phyloP scores from a whole-genome alignment of 2,888 invertebrate species.

The Agonopterix heracliana region DNA sequence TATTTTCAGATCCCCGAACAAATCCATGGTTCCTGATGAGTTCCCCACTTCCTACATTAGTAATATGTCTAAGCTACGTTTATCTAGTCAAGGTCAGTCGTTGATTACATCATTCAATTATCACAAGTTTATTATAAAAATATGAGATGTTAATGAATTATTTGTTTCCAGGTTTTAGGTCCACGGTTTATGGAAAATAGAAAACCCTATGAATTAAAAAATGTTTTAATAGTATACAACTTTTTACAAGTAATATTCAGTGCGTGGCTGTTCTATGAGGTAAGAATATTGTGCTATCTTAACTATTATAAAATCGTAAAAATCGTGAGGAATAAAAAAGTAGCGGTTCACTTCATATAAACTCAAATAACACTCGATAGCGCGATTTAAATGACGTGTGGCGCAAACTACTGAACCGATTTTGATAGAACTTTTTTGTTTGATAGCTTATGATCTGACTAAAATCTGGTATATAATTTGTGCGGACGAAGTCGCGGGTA shows the following conservation, averaged over 20 bases:
- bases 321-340: no score
- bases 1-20: conserved; percentile 87
- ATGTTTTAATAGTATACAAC: conserved; percentile 87
- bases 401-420: no score
- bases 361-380: no score
- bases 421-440: no score
- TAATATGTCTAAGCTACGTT: conserved; percentile 92
- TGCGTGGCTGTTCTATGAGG: conserved; percentile 93
- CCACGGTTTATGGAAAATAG: conserved; percentile 94
- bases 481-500: no score
- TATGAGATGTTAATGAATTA: background rate
- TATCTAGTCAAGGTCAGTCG: conserved; percentile 89
- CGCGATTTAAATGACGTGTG: no score
- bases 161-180: conserved; percentile 81
- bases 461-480: no score
- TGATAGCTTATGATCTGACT: no score
- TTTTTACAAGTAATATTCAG: conserved; percentile 94
- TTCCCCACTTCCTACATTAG: conserved; percentile 93
- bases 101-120: background rate
- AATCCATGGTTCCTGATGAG: conserved; percentile 96
- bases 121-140: background rate
- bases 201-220: conserved; percentile 89
- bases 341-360: no score
- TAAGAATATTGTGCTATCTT: conserved; percentile 64
- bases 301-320: no score